Percentiles rank a stretch among this genome's conserved stretches.
These are phyloP conservation scores for Hetaerina titia DNA, from an alignment of 2,888 invertebrate species.

Conservation along the genomic window DNA sequence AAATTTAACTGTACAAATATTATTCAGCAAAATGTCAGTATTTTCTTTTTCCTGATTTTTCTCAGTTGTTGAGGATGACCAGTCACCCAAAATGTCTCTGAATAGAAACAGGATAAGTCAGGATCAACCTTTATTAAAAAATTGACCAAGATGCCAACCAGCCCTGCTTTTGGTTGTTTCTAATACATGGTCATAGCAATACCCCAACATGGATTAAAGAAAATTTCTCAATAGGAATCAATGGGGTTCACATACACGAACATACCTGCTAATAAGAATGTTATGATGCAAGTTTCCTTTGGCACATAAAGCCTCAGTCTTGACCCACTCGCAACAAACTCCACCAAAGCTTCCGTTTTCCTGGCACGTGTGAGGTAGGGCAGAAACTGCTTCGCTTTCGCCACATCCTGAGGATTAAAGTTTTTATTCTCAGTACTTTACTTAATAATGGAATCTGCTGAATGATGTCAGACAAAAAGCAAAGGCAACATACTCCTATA, in stretches of 20 bases:
- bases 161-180: background rate
- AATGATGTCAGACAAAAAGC: background rate
- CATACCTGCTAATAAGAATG: constrained; percentile 91
- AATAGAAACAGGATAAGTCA: too few relatives aligned
- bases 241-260: constrained; percentile 39
- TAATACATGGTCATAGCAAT: background rate
- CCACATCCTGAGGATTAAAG: constrained; percentile 71
- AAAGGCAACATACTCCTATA: constrained; percentile 78
- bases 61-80: too few relatives aligned
- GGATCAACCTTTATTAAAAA: too few relatives aligned
- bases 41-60: too few relatives aligned
- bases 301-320: constrained; percentile 95
- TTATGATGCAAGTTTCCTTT: constrained; percentile 95
- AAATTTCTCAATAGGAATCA: constrained; percentile 11
- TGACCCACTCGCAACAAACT: constrained; percentile 98
- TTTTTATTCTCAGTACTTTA: background rate
- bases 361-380: constrained; percentile 95
- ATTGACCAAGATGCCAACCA: too few relatives aligned
- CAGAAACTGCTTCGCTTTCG: constrained; percentile 94
- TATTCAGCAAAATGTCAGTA: too few relatives aligned
- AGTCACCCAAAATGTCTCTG: too few relatives aligned
- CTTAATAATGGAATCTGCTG: background rate
- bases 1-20: too few relatives aligned
- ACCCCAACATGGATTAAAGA: background rate
- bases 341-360: constrained; percentile 94